Evolutionary conservation across 2,797 vertebrate genomes (phyloP).

Genomic region (Sylvia borin): DNA sequence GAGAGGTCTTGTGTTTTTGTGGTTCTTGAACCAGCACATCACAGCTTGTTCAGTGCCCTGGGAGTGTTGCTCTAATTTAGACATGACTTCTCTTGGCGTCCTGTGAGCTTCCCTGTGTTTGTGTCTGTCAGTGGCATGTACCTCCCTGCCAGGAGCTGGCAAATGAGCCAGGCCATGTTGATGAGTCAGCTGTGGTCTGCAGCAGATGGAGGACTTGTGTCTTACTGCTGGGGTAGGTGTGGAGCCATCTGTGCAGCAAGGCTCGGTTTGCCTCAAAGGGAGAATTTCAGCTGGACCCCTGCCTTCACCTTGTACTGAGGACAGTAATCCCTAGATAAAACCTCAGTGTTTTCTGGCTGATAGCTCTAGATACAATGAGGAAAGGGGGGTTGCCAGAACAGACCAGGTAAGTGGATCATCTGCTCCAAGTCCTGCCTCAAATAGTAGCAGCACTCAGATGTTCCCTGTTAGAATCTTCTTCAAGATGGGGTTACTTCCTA

Average conservation of each 20-base stretch:
- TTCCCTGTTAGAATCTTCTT: not conserved
- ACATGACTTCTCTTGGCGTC: not conserved
- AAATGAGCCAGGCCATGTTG: not conserved
- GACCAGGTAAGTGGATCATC: not conserved
- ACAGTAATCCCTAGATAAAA: not conserved
- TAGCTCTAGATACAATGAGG: not conserved
- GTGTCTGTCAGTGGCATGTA: not conserved
- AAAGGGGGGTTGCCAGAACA: not conserved
- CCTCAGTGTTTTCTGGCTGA: not conserved
- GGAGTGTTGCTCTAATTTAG: not conserved
- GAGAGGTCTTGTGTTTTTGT: not conserved
- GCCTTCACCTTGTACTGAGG: conserved; percentile 1
- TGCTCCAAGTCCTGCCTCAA: not conserved
- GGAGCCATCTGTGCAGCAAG: conserved; percentile 14
- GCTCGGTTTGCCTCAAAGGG: conserved; percentile 13
- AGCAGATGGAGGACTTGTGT: conserved; percentile 49
- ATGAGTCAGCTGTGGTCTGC: conserved; percentile 36
- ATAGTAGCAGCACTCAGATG: not conserved
- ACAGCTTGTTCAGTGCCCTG: not conserved
- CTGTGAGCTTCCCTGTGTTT: not conserved
- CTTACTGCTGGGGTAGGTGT: conserved; percentile 55
- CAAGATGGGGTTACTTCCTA: not conserved
- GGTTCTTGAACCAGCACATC: not conserved
- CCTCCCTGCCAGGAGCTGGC: conserved; percentile 9
- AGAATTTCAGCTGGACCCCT: conserved; percentile 30